Percentiles rank a stretch among this genome's conserved stretches.
phyloP scores from a whole-genome alignment of 1,140 invertebrate species.

The Pissodes strobi region DNA sequence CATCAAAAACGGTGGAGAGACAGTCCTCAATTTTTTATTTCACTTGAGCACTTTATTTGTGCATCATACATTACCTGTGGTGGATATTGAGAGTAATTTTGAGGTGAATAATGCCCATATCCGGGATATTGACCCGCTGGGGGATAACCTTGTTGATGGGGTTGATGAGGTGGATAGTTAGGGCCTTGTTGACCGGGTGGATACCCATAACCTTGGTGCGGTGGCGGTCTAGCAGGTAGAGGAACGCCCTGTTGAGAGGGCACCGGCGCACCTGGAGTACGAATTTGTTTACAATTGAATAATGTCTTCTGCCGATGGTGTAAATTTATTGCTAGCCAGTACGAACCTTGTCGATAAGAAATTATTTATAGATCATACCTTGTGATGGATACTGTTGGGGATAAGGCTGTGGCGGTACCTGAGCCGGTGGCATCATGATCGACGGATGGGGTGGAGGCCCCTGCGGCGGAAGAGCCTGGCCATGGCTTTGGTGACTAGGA shows the following conservation, averaged over 20 bases:
- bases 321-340: too few relatives aligned
- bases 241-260: conserved; percentile 54
- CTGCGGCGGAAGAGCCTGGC: conserved; percentile 37
- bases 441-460: conserved; percentile 32
- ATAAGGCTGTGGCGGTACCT: conserved; percentile 55
- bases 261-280: conserved; percentile 7
- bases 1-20: background rate
- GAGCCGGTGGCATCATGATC: conserved; percentile 61
- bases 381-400: conserved; percentile 48
- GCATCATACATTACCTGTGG: conserved; percentile 54
- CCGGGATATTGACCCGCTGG: conserved; percentile 57
- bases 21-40: background rate
- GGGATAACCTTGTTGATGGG: conserved; percentile 63
- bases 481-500: conserved; percentile 29
- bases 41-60: background rate
- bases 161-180: conserved; percentile 59
- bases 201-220: conserved; percentile 62
- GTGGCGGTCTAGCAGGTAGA: conserved; percentile 61
- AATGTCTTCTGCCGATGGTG: too few relatives aligned
- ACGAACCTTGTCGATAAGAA: too few relatives aligned
- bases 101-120: conserved; percentile 57
- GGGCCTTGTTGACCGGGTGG: conserved; percentile 61
- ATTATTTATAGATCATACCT: conserved; percentile 30
- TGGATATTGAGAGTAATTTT: conserved; percentile 60
- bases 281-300: too few relatives aligned